A percentile compares a stretch with the other conserved stretches of the same genome.
Conservation (phyloP, 37 sponge, comb jelly and placozoan species). For the Mnemiopsis leidyi region DNA sequence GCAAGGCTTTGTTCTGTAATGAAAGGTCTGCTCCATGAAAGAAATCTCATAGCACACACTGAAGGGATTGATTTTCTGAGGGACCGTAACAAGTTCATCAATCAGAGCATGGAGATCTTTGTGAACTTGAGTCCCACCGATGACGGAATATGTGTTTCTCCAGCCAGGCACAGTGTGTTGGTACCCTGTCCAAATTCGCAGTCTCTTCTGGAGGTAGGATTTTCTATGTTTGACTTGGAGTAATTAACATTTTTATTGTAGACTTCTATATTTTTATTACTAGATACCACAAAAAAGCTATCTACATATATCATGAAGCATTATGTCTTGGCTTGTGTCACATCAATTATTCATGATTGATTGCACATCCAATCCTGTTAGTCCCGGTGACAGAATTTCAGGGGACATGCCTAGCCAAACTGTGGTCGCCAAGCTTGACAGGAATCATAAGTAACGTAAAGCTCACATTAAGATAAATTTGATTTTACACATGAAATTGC, state of each 20-base stretch:
- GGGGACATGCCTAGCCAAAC: too few species aligned
- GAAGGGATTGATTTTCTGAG: conserved; percentile 29
- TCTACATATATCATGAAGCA: neutral
- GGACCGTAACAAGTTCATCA: neutral
- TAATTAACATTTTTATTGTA: neutral
- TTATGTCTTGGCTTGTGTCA: too few species aligned
- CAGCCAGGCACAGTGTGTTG: conserved; percentile 25
- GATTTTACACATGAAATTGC: too few species aligned
- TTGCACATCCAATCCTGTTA: too few species aligned
- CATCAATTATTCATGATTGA: too few species aligned
- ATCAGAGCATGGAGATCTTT: conserved; percentile 58
- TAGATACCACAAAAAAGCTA: too few species aligned
- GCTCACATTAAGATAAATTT: too few species aligned
- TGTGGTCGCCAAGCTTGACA: too few species aligned
- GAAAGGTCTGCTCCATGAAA: conserved; percentile 11
- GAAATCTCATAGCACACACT: neutral
- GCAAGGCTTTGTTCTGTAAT: neutral
- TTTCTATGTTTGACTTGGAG: neutral
- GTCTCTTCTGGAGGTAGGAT: neutral
- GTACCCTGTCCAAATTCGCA: neutral
- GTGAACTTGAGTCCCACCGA: neutral
- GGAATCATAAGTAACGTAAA: too few species aligned
- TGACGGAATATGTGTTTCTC: neutral
- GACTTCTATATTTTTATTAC: neutral
- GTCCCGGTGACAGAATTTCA: too few species aligned